phyloP scores from a whole-genome alignment of 2,888 invertebrate genomes.

The Stomorhina lunata region DNA sequence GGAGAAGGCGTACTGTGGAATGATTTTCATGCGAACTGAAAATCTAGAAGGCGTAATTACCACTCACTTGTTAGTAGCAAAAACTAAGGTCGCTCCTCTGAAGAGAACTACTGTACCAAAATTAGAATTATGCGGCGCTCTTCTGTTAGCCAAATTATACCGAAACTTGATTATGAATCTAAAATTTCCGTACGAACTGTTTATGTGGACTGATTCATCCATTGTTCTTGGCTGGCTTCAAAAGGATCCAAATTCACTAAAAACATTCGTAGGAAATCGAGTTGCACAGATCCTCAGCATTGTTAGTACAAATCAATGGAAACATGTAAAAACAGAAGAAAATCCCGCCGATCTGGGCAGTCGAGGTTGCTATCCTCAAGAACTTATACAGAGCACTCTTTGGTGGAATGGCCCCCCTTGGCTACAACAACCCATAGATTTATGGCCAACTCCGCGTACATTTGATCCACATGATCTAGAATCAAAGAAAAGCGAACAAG shows the following conservation, averaged over 20 bases:
- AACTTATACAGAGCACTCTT: constrained; percentile 15
- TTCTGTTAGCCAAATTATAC: neutral
- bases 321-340: constrained; percentile 49
- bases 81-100: constrained; percentile 1
- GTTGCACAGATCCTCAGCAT: constrained; percentile 25
- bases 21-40: neutral
- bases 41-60: neutral
- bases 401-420: constrained; percentile 33
- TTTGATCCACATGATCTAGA: neutral
- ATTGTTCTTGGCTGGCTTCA: neutral
- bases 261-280: constrained; percentile 45
- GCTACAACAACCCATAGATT: constrained; percentile 6
- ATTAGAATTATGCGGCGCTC: neutral
- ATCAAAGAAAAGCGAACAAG: neutral
- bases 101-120: neutral
- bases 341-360: constrained; percentile 58
- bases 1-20: neutral
- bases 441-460: constrained; percentile 27
- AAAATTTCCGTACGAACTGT: neutral
- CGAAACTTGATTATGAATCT: neutral
- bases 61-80: neutral
- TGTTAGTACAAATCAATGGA: constrained; percentile 38
- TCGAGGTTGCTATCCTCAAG: constrained; percentile 33
- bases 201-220: neutral
- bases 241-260: neutral